phyloP scores from a whole-genome alignment of 1,140 invertebrate genomes.

The Tachypleus tridentatus region DNA sequence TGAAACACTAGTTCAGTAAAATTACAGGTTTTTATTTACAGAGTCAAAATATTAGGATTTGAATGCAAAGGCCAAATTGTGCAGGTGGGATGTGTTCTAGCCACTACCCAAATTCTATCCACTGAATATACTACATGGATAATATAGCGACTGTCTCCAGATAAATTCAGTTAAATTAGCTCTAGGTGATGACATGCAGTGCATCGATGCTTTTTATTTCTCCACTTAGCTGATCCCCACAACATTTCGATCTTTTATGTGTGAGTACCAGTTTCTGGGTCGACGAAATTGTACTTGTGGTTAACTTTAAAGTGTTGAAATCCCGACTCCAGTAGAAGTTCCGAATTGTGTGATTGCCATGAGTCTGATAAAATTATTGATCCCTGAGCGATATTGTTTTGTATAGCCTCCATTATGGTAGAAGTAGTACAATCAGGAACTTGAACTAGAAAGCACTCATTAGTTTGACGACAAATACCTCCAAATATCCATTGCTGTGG shows the following conservation, averaged over 20 bases:
- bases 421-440: slow-evolving; percentile 4
- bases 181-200: too few relatives aligned
- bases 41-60: too few relatives aligned
- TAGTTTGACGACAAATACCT: slow-evolving; percentile 5
- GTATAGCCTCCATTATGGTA: slow-evolving; percentile 3
- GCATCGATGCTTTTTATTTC: slow-evolving; percentile 4
- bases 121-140: too few relatives aligned
- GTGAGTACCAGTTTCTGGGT: slow-evolving; percentile 13
- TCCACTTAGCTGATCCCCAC: slow-evolving; percentile 1
- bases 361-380: slow-evolving; percentile 5
- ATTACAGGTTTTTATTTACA: too few relatives aligned
- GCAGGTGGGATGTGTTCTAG: too few relatives aligned
- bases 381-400: neutral
- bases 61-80: too few relatives aligned
- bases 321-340: slow-evolving; percentile 1
- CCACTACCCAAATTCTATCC: too few relatives aligned
- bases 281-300: slow-evolving; percentile 13
- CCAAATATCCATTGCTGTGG: slow-evolving; percentile 10
- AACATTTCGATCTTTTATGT: slow-evolving; percentile 9
- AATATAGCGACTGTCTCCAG: too few relatives aligned
- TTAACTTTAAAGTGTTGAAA: slow-evolving; percentile 12
- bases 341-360: slow-evolving; percentile 2
- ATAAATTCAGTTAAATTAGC: too few relatives aligned
- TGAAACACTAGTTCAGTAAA: too few relatives aligned
- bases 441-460: slow-evolving; percentile 2